Percentiles rank a stretch among this genome's conserved stretches.
These are phyloP conservation scores for Alca torda DNA, from an alignment of 2,797 vertebrate genomes.

Conservation along the genomic window DNA sequence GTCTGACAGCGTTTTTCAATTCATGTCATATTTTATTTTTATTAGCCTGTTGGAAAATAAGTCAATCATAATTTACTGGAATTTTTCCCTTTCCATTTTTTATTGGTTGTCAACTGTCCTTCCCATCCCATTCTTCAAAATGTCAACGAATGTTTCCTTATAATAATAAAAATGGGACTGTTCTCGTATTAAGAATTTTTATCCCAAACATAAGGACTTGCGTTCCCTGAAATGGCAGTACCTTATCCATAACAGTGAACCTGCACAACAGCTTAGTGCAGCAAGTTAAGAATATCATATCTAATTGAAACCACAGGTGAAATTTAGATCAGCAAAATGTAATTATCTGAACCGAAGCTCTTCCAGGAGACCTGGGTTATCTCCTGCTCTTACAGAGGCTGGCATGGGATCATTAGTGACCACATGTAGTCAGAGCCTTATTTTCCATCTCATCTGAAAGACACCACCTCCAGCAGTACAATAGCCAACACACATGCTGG, in stretches of 20 bases:
- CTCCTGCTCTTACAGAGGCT: background rate
- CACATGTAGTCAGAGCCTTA: slow-evolving; percentile 3
- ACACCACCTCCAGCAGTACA: background rate
- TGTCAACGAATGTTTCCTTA: rapidly evolving
- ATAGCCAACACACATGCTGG: background rate
- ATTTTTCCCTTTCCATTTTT: background rate
- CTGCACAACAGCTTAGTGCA: background rate
- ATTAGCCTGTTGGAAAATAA: background rate
- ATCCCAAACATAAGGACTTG: background rate
- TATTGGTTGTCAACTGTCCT: background rate
- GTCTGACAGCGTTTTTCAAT: background rate
- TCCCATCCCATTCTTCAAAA: background rate
- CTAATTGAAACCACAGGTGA: slow-evolving; percentile 18
- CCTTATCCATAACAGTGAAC: background rate
- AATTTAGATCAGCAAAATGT: background rate
- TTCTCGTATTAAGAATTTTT: background rate
- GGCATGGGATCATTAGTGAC: background rate
- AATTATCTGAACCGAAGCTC: background rate
- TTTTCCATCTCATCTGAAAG: slow-evolving; percentile 33
- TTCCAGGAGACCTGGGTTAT: background rate
- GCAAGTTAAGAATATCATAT: background rate
- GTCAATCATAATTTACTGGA: background rate
- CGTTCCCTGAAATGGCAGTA: background rate
- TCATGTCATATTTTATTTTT: background rate
- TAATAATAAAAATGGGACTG: background rate